phyloP scores from a whole-genome alignment of 2,888 invertebrate genomes.

The Papilio protenor region DNA sequence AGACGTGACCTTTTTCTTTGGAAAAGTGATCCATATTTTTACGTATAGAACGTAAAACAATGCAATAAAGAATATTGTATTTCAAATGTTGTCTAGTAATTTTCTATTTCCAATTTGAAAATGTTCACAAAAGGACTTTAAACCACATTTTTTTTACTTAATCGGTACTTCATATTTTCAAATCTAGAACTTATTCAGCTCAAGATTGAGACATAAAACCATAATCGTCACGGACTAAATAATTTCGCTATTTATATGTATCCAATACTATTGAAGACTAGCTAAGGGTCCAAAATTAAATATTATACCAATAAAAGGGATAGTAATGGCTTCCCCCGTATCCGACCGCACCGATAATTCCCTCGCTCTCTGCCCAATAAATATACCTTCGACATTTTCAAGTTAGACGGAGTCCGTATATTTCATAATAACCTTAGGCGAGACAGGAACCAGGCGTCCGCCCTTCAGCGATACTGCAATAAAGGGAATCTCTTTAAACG shows the following conservation, averaged over 20 bases:
- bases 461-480: constrained; percentile 75
- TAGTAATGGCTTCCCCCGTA: constrained; percentile 79
- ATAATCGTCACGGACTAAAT: constrained; percentile 60
- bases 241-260: constrained; percentile 79
- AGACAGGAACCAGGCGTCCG: constrained; percentile 77
- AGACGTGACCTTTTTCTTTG: neutral
- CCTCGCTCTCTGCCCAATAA: constrained; percentile 73
- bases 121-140: neutral
- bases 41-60: neutral
- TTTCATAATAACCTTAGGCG: constrained; percentile 79
- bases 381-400: constrained; percentile 82
- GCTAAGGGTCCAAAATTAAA: constrained; percentile 81
- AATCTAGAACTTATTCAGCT: neutral
- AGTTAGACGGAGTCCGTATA: constrained; percentile 75
- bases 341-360: constrained; percentile 80
- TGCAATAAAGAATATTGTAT: neutral
- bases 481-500: constrained; percentile 83
- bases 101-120: neutral
- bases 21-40: neutral
- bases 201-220: constrained; percentile 7
- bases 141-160: neutral
- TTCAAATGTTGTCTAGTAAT: neutral
- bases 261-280: constrained; percentile 63
- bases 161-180: constrained; percentile 11
- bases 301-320: constrained; percentile 84